Evolutionary conservation across 2,797 vertebrate genomes (phyloP).

Genomic region (Furcifer pardalis): DNA sequence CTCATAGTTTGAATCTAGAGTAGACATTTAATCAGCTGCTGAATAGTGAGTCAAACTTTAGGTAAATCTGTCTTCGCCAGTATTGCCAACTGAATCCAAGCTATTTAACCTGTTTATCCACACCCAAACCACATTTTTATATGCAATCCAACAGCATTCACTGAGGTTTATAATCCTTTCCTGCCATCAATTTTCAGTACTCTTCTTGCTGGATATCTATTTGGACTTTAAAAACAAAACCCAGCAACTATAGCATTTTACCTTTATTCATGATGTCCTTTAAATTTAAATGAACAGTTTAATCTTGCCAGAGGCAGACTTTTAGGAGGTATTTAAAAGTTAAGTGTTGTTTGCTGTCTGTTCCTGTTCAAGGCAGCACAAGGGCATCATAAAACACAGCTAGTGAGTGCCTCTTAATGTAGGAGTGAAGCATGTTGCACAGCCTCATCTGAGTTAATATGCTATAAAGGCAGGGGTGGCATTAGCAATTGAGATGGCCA

Average conservation of each 20-base stretch:
- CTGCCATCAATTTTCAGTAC: background rate
- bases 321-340: constrained; percentile 72
- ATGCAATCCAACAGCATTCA: background rate
- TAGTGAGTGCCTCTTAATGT: constrained; percentile 44
- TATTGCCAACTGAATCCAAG: too few species aligned
- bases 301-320: constrained; percentile 66
- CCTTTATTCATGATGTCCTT: constrained; percentile 60
- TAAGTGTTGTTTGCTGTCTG: constrained; percentile 69
- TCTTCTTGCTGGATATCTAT: constrained; percentile 10
- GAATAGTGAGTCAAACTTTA: too few species aligned
- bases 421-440: constrained; percentile 53
- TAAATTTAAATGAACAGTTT: constrained; percentile 55
- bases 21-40: too few species aligned
- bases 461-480: constrained; percentile 33
- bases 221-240: constrained; percentile 29
- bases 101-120: background rate
- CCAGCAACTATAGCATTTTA: constrained; percentile 54
- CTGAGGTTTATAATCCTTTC: background rate
- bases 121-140: background rate
- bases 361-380: constrained; percentile 53
- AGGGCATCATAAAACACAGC: constrained; percentile 54
- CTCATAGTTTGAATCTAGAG: too few species aligned
- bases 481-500: constrained; percentile 17
- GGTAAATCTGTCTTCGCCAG: too few species aligned
- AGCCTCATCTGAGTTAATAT: constrained; percentile 50